Evolutionary conservation across 2,888 invertebrate species (phyloP), one percentile per base, ranked within the genome.

Genomic region (Endotricha flammealis): DNA sequence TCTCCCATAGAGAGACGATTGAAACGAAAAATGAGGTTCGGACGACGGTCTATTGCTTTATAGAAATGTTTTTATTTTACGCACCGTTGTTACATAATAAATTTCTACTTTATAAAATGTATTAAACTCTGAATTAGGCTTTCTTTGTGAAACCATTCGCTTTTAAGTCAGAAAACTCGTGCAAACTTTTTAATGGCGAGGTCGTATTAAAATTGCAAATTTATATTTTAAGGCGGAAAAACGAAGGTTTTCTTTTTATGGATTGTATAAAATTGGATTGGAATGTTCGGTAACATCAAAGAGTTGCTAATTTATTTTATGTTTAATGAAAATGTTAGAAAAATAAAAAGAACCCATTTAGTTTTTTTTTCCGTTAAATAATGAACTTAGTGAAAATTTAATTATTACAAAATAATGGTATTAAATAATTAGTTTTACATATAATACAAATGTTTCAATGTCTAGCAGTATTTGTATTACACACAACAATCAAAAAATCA

Each of bases 31-130:
- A n/a, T n/a, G n/a, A n/a, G n/a, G n/a, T n/a, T n/a, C n/a, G n/a
- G n/a, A n/a, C n/a, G n/a, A n/a, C n/a, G n/a, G n/a, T n/a, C n/a
- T 53, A 53, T 55, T 50, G 48, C 60, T 46, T 56, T 52, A 58
- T 55, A 46, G 39, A 47, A 48, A 50, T 53, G 46, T 53, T 57
- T 57, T 55, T 54, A 50, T 57, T 55, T 49, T 38, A 38, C 34
- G 35, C 34, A 25, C 37, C 37, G 33, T 45, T 45, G 41, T 42
- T 47, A 39, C 39, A 36, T 46, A 38, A 45, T 48, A 46, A 46
- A 46, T 43, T 42, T 28, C 10, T 22, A 32, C 25, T 32, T 46
- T 43, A 42, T 35, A 20, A 43, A 44, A 31, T 37, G 29, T 35
- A 36, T 42, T 38, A 38, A 37, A 38, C 30, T 32, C 29, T 32